phyloP scores from a whole-genome alignment of 2,888 invertebrate genomes.

The Crocallis elinguaria region DNA sequence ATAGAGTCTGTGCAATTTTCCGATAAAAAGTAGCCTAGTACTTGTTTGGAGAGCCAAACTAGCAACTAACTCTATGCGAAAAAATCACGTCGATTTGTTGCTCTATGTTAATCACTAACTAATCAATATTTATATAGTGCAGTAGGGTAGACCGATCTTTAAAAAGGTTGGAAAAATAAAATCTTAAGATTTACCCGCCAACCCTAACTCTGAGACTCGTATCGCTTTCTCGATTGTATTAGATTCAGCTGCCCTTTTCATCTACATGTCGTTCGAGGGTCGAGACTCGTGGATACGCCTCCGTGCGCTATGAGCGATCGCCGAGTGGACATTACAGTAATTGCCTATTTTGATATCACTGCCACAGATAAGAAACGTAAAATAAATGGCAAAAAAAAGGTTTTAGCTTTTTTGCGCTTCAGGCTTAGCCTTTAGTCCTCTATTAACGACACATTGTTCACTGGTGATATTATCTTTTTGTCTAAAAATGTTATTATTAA shows the following conservation, averaged over 20 bases:
- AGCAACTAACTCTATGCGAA: too few species aligned
- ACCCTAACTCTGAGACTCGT: conserved; percentile 67
- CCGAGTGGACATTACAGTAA: conserved; percentile 30
- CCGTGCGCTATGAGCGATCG: conserved; percentile 43
- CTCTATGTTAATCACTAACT: too few species aligned
- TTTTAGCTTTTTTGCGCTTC: not conserved
- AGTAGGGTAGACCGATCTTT: too few species aligned
- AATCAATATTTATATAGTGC: too few species aligned
- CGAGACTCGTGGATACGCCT: conserved; percentile 68
- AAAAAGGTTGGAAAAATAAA: not conserved
- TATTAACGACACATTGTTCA: not conserved
- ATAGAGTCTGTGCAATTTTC: too few species aligned
- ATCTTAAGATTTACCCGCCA: conserved; percentile 44
- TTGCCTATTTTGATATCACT: conserved; percentile 29
- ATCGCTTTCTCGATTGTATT: conserved; percentile 84
- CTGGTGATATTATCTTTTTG: not conserved
- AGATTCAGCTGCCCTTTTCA: conserved; percentile 85
- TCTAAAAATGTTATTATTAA: not conserved
- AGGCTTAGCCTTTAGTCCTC: not conserved
- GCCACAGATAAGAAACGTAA: not conserved
- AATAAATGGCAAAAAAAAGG: not conserved
- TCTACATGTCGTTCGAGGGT: conserved; percentile 80
- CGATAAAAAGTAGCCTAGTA: too few species aligned
- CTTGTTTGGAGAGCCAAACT: too few species aligned
- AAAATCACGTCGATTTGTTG: too few species aligned